phyloP scores from a whole-genome alignment of 1,140 invertebrate species.

The Pseudomyrmex flavicornis region DNA sequence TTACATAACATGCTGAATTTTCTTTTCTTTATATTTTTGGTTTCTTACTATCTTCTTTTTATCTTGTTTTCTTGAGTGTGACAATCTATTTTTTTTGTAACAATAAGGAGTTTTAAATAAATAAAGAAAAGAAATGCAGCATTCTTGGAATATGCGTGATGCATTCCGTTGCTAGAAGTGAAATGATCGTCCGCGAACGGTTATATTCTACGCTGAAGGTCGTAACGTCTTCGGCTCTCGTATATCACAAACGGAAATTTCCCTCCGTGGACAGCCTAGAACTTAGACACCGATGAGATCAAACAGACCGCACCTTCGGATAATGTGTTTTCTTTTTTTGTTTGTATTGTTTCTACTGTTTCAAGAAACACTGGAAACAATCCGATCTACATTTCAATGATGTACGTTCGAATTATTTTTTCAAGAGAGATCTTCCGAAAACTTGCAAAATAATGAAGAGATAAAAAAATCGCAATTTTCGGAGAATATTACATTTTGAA shows the following conservation, averaged over 20 bases:
- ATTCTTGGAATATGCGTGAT: neutral
- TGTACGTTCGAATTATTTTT: neutral
- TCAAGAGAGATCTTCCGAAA: constrained; percentile 1
- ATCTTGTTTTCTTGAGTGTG: no score
- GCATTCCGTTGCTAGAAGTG: neutral
- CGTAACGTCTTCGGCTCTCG: neutral
- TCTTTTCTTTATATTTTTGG: no score
- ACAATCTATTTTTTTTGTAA: no score
- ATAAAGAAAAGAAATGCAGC: neutral
- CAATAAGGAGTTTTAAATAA: no score
- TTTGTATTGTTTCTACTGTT: constrained; percentile 41
- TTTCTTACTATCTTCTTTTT: neutral
- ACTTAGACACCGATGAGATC: constrained; percentile 55
- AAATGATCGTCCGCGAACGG: neutral
- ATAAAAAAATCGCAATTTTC: no score
- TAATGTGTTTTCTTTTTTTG: constrained; percentile 33
- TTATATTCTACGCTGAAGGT: constrained; percentile 23
- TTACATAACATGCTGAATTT: no score
- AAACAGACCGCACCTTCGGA: constrained; percentile 67
- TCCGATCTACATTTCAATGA: constrained; percentile 3
- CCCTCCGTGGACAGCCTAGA: neutral
- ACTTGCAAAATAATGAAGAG: neutral
- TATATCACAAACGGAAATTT: constrained; percentile 44
- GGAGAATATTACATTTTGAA: neutral
- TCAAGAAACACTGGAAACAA: constrained; percentile 38